These are phyloP conservation scores for Acanthochromis polyacanthus DNA, from an alignment of 2,113 vertebrate species.

Conservation along the genomic window DNA sequence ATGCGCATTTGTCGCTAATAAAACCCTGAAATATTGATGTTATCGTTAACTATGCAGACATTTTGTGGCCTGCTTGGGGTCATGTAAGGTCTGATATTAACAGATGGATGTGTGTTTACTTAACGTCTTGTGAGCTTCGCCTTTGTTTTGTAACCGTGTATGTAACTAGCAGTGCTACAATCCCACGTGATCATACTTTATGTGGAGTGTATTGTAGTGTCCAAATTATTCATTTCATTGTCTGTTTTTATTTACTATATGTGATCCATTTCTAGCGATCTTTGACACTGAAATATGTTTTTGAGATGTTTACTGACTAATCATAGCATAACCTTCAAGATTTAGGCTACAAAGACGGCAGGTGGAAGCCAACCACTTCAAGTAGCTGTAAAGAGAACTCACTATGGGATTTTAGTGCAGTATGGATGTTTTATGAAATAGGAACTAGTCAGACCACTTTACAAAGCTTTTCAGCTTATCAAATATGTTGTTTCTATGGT, in stretches of 20 bases:
- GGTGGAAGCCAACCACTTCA: no score
- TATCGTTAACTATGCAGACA: not conserved
- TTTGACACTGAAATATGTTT: no score
- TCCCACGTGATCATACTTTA: not conserved
- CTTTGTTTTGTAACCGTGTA: slow-evolving; percentile 65
- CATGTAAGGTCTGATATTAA: not conserved
- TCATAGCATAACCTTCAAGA: not conserved
- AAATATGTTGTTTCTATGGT: not conserved
- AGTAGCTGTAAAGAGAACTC: not conserved
- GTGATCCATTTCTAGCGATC: no score
- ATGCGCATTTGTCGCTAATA: not conserved
- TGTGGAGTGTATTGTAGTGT: not conserved
- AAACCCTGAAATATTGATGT: rapidly evolving
- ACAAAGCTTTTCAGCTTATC: not conserved
- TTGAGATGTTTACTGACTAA: no score
- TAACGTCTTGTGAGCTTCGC: slow-evolving; percentile 20
- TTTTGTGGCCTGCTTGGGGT: slow-evolving; percentile 18
- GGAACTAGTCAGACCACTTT: not conserved
- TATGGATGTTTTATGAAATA: not conserved
- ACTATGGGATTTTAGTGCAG: not conserved
- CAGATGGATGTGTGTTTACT: slow-evolving; percentile 33
- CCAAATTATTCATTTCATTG: not conserved
- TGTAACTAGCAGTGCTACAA: slow-evolving; percentile 4
- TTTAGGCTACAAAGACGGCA: no score
- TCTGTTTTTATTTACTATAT: no score